Evolutionary conservation across 2,888 invertebrate genomes (phyloP), one percentile per base, ranked within the genome.

Genomic region (Aleiodes alternator): DNA sequence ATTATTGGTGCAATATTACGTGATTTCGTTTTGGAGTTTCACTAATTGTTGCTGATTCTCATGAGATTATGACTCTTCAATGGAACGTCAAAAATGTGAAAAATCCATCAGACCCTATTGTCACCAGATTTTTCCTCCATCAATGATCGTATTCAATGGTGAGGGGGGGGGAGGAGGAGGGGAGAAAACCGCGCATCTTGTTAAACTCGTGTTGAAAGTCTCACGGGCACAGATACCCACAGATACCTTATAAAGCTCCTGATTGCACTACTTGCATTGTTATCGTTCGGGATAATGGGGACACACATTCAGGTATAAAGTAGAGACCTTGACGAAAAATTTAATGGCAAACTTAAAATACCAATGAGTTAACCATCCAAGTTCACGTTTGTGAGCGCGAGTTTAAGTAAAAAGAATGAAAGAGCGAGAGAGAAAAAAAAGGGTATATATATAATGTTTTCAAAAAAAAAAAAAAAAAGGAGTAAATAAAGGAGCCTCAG

Each of bases 361-460:
- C 73, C 73, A 69, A 73, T 73, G 69, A 74, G 70, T 69, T 74
- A 70, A 64, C 61, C 64, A 74, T 70, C 61, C 56, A 70, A 70
- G 75, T 75, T 75, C 75, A 70, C 57, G 73, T 64, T 68, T 64
- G 16, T 34, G 34, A 34, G 34, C 34, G 64, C 16, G 23, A 64
- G 48, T 43, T 51, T 12, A 68, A 53, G 50, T 50, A 68, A 31
- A n/a, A 51, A 31, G 51, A 64, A 48, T 16, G 16, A 48, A 23
- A 48, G 11, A 14, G 11, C 2, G 12, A 14, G n/a, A 11, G 9
- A 31, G 4, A 48, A 43, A 43, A 50, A 51, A 23, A n/a, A 11
- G 4, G 11, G 34, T 23, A 50, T 48, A 50, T 48, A 51, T 55
- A 64, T 48, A 64, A 64, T 64, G 64, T 43, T 43, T 34, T 34